Evolutionary conservation across 2,888 invertebrate species (phyloP), one percentile per base, ranked within the genome.

Genomic region (Drosophila setosimentum): DNA sequence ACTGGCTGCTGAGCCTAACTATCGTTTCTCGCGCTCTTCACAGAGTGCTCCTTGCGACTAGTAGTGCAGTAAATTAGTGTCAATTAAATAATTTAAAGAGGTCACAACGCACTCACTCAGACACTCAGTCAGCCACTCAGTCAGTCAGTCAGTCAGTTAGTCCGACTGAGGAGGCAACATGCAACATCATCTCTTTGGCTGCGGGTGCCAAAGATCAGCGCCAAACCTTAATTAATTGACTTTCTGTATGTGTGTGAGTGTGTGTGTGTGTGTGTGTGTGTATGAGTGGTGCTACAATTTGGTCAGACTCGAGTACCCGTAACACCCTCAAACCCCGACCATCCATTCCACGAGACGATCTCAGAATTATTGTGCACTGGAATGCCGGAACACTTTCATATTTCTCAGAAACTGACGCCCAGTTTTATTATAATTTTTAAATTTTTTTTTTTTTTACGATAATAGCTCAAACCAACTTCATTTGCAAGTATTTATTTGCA

Each of bases 41-140:
- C 11, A 54, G 32, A 33, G 21, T 37, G 62, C 68, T 82, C 67
- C 81, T 80, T 73, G 61, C 48, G 79, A 63, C 77, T 80, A 29
- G 55, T 24, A 37, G 55, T 37, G 82, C 81, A 86, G 68, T 92
- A 92, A 93, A 93, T 93, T 93, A 93, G 91, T 92, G 92, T 93
- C 93, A 93, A 93, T 93, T 93, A 93, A 93, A 92, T 92, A 92
- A 91, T 93, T 93, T 92, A 91, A 92, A 91, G 91, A 91, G 93
- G 93, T 93, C 93, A 93, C 65, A 30, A 61, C 60, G 61, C 62
- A 60, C 61, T 42, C 50, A 61, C n/a, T 55, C 55, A 32, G 10
- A 21, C 63, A 35, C 51, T 37, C 18, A 1, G 33, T 49, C 48
- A 27, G 3, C 27, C 51, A 13, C 1, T 32, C 53, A 33, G 16